Base-by-base conservation (phyloP, 2,113 vertebrate genomes). In the Scophthalmus maximus region DNA sequence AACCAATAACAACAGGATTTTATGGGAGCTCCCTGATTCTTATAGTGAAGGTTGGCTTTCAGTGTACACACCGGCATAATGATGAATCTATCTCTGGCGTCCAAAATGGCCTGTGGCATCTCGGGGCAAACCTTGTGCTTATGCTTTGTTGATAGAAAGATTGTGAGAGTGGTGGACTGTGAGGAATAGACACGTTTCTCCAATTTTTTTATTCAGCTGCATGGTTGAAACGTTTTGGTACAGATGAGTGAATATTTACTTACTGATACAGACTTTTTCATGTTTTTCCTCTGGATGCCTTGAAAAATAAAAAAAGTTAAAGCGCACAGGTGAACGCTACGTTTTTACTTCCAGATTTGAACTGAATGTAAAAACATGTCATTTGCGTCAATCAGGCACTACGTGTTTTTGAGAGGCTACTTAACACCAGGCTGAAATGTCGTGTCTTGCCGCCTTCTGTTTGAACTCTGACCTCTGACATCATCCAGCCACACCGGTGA, bases 1-100 rank as follows among this genome's bases (percentile, higher is more conserved):
- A n/a, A 34, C 32, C 23, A 47, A 59, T 58, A 38, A 58, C 34
- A 25, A 72, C 61, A 62, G n/a, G 55, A 76, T 79, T 65, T 58
- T 23, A 2, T 59, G 42, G 50, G 52, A 65, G 44, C 14, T 14
- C 3, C 42, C 56, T 46, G 23, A 14, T 23, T 25, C 18, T 26
- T 1, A 12, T 56, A 2, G 49, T 61, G 15, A 17, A n/a, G 8
- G 8, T 27, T 23, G 25, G 40, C 60, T 17, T 44, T 47, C 18
- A 29, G 2, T 72, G 17, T 61, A 4, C 47, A 20, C 32, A 46
- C 27, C 38, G 59, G 1, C n/a, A n/a, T n/a, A n/a, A n/a, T n/a
- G n/a, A n/a, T n/a, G n/a, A n/a, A n/a, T n/a, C n/a, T 0, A 53
- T 64, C 34, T 60, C 4, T 44, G 5, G 5, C 8, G 1, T 22